These are phyloP conservation scores for Caiman crocodilus DNA, from an alignment of 2,797 vertebrate species.

Conservation along the genomic window DNA sequence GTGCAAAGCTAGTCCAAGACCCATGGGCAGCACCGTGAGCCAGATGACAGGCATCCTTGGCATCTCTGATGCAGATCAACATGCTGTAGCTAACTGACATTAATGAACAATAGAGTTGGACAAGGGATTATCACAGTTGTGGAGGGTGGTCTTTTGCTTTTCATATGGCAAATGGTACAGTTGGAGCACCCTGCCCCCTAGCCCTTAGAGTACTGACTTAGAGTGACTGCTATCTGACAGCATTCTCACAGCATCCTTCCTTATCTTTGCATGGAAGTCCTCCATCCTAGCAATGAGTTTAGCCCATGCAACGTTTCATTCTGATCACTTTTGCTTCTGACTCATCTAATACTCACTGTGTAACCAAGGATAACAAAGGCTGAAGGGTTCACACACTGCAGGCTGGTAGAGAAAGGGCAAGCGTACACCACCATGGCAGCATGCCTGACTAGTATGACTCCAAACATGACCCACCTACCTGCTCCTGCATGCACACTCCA, in stretches of 20 bases:
- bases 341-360: constrained; percentile 24
- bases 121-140: background rate
- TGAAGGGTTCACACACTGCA: constrained; percentile 15
- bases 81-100: background rate
- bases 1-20: background rate
- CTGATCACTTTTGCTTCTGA: background rate
- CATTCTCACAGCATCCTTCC: background rate
- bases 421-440: too few relatives aligned
- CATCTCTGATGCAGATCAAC: too few relatives aligned
- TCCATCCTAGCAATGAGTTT: background rate
- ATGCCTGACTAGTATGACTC: too few relatives aligned
- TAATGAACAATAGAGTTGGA: background rate
- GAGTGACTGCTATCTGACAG: background rate
- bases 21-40: background rate
- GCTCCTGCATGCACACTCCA: too few relatives aligned
- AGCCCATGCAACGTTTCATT: background rate
- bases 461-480: too few relatives aligned
- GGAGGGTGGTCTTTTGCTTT: background rate
- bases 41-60: too few relatives aligned
- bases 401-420: constrained; percentile 33
- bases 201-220: background rate
- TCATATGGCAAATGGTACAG: background rate
- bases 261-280: background rate
- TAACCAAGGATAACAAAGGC: constrained; percentile 44
- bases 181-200: too few relatives aligned